Conservation (phyloP, 1,140 invertebrate genomes). For the Saccostrea echinata region DNA sequence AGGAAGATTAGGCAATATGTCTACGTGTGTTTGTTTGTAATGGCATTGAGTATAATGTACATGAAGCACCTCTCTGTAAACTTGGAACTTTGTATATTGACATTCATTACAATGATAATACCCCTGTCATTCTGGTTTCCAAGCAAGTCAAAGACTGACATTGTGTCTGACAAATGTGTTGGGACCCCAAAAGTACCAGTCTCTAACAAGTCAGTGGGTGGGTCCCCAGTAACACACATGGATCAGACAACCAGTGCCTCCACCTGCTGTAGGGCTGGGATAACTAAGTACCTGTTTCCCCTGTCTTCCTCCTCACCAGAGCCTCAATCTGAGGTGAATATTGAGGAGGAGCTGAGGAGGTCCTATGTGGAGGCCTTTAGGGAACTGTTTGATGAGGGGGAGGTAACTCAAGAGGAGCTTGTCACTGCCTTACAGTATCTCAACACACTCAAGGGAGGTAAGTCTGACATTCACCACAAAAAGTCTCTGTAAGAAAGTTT, state of each 20-base stretch:
- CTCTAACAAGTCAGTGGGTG: not conserved
- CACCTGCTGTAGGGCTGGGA: not conserved
- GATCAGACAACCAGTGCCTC: not conserved
- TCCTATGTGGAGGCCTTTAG: not conserved
- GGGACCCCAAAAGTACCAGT: not conserved
- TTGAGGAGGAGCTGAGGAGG: not conserved
- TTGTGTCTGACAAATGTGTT: not conserved
- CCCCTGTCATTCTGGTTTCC: not conserved
- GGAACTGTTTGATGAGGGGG: not conserved
- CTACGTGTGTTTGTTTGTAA: not conserved
- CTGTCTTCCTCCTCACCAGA: not conserved
- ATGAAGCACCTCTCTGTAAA: not conserved
- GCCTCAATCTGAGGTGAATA: slow-evolving; percentile 7
- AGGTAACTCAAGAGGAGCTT: not conserved
- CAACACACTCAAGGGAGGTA: not conserved
- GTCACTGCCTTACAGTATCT: not conserved
- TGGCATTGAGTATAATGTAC: not conserved
- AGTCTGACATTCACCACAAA: not conserved
- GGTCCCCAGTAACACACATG: not conserved
- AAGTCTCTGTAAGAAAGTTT: too few species aligned
- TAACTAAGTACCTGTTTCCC: not conserved
- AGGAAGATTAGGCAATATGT: not conserved
- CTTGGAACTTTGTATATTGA: not conserved
- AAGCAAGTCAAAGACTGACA: not conserved
- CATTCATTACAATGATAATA: not conserved